These are phyloP conservation scores for Pelecanoides urinatrix DNA, from an alignment of 2,113 vertebrate species.

Conservation along the genomic window DNA sequence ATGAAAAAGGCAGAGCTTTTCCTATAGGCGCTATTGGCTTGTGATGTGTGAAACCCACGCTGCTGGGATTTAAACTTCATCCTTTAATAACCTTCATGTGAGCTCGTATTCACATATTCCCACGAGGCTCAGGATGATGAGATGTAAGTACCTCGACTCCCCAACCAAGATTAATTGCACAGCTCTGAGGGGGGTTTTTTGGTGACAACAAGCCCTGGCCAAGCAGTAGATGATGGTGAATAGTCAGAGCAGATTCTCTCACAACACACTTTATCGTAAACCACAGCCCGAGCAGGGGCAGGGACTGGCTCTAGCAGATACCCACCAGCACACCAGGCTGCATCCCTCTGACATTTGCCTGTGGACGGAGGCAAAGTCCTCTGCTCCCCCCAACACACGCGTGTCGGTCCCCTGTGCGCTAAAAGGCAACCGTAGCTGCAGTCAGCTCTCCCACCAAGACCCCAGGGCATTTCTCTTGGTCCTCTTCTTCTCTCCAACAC, in stretches of 20 bases:
- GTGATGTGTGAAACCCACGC: background rate
- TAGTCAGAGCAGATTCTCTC: background rate
- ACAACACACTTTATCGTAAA: accelerated
- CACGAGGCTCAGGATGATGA: background rate
- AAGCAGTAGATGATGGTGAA: background rate
- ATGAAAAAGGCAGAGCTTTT: background rate
- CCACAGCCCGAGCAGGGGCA: background rate
- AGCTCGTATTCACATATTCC: background rate
- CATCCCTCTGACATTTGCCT: background rate
- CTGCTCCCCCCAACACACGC: accelerated
- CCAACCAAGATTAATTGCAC: background rate
- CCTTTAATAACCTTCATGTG: background rate
- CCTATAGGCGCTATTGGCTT: background rate
- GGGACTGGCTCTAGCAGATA: background rate
- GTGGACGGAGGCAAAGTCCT: background rate
- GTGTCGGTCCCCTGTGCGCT: accelerated
- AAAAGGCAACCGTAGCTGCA: accelerated
- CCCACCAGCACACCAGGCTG: background rate
- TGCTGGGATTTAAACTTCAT: background rate
- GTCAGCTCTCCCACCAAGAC: background rate
- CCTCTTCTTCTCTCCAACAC: accelerated
- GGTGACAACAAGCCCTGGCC: background rate
- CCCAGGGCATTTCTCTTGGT: background rate
- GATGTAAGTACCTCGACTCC: background rate
- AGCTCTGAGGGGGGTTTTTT: background rate